Percentiles rank a stretch among this genome's conserved stretches.
Conservation (phyloP, 2,888 invertebrate species). For the Euspilapteryx auroguttella region DNA sequence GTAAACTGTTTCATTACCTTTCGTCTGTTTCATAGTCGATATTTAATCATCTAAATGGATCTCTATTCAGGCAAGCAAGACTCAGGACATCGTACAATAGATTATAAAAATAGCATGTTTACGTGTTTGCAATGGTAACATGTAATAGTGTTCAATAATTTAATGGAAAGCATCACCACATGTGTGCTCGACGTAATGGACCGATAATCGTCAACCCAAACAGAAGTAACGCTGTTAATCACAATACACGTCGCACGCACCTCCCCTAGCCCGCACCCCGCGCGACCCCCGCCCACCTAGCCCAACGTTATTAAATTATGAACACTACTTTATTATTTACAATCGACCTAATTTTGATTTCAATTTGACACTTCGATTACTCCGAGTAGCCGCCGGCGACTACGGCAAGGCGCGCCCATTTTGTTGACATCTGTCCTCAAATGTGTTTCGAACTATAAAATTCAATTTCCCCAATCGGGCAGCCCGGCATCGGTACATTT, state of each 20-base stretch:
- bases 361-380: slow-evolving; percentile 58
- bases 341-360: slow-evolving; percentile 61
- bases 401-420: too few species aligned
- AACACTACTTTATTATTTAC: too few species aligned
- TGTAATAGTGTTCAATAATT: slow-evolving; percentile 37
- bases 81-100: too few species aligned
- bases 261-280: slow-evolving; percentile 17
- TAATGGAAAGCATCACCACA: slow-evolving; percentile 35
- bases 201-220: slow-evolving; percentile 55
- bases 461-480: slow-evolving; percentile 61
- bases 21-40: too few species aligned
- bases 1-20: too few species aligned
- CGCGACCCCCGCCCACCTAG: slow-evolving; percentile 23
- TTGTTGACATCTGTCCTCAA: slow-evolving; percentile 58
- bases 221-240: slow-evolving; percentile 56
- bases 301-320: slow-evolving; percentile 56
- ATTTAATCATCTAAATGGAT: too few species aligned
- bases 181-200: slow-evolving; percentile 51
- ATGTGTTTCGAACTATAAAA: slow-evolving; percentile 60
- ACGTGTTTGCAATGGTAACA: slow-evolving; percentile 21
- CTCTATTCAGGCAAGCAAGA: too few species aligned
- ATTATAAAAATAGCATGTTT: too few species aligned
- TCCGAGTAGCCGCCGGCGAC: slow-evolving; percentile 38
- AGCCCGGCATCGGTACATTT: slow-evolving; percentile 45
- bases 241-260: slow-evolving; percentile 43